A percentile compares a stretch with the other conserved stretches of the same genome.
Evolutionary conservation across 2,797 vertebrate genomes (phyloP).

Genomic region (Phrynocephalus forsythii): DNA sequence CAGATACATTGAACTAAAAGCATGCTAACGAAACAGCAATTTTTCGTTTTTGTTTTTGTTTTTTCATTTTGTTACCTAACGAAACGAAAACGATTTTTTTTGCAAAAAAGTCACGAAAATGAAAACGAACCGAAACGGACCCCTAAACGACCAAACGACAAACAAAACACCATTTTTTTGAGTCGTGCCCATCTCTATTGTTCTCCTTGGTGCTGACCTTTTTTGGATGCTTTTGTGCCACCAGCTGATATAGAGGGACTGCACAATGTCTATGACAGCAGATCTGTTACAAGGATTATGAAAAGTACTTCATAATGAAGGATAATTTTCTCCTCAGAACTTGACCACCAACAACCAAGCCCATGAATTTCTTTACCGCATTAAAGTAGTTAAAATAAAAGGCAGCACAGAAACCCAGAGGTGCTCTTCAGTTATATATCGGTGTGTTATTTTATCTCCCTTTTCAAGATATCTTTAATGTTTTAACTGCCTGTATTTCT

Average conservation of each 20-base stretch:
- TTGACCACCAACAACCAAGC: background rate
- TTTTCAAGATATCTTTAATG: background rate
- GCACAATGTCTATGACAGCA: background rate
- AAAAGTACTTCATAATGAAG: background rate
- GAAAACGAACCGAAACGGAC: no score
- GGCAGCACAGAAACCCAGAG: background rate
- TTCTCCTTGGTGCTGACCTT: no score
- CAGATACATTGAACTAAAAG: no score
- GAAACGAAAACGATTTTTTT: no score
- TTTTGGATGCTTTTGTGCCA: background rate
- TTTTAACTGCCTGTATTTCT: background rate
- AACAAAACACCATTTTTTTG: no score
- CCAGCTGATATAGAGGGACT: background rate
- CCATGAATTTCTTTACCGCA: background rate
- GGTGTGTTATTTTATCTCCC: background rate
- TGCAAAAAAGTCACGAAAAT: no score
- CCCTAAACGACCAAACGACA: no score
- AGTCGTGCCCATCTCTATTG: no score
- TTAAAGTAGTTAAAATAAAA: constrained; percentile 3
- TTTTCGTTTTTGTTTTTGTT: no score
- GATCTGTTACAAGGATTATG: background rate
- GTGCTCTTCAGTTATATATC: background rate
- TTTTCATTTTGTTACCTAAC: no score
- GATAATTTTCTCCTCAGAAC: background rate
- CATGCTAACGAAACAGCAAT: no score